phyloP scores from a whole-genome alignment of 2,113 vertebrate species.

The Zapus hudsonius region DNA sequence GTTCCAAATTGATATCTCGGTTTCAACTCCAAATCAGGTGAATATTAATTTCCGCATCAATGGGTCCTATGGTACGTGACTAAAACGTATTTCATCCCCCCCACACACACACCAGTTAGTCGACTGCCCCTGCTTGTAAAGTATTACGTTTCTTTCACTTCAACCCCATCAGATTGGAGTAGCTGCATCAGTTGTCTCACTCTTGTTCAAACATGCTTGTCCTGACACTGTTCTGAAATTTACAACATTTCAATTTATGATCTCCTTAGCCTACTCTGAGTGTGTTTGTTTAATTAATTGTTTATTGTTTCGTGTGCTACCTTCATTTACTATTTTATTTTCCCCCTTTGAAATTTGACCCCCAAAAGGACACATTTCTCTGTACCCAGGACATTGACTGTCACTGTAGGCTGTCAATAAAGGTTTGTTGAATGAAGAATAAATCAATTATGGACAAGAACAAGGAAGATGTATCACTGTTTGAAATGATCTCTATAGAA shows the following conservation, averaged over 20 bases:
- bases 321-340: not conserved
- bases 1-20: not conserved
- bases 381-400: conserved; percentile 18
- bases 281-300: not conserved
- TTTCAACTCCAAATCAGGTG: not conserved
- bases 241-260: not conserved
- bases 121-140: not conserved
- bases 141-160: conserved; percentile 15
- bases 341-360: conserved; percentile 22
- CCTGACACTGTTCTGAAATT: conserved; percentile 41
- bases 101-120: not conserved
- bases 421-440: conserved; percentile 33
- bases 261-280: not conserved
- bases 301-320: conserved; percentile 26
- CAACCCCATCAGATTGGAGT: not conserved
- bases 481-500: conserved; percentile 29
- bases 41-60: not conserved
- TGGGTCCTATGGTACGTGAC: not conserved
- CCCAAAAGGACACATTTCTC: conserved; percentile 41
- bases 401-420: conserved; percentile 16
- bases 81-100: not conserved
- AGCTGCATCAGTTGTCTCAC: not conserved
- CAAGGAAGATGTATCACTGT: not conserved
- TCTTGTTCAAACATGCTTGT: not conserved
- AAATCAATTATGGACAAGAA: conserved; percentile 31